These are phyloP conservation scores for Halcyon malimbica DNA, from an alignment of 2,113 vertebrate species.

Conservation along the genomic window DNA sequence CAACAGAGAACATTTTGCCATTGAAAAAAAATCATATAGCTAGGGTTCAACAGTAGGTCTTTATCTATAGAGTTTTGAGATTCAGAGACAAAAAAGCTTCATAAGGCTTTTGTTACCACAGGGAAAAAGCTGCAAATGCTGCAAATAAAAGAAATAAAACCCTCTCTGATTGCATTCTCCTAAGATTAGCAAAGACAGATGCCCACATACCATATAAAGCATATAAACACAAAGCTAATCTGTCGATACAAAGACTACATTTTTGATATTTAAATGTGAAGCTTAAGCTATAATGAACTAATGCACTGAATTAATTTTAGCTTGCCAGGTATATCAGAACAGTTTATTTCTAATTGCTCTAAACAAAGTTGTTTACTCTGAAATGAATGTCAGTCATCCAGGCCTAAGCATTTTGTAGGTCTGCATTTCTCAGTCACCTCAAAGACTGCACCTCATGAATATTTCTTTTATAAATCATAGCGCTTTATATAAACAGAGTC, in stretches of 20 bases:
- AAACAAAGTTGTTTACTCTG: background rate
- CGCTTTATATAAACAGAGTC: background rate
- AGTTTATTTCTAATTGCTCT: constrained; percentile 22
- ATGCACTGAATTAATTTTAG: background rate
- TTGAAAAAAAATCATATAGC: background rate
- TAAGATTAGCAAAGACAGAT: constrained; percentile 54
- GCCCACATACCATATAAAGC: background rate
- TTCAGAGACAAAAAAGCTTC: background rate
- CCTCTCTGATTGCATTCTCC: background rate
- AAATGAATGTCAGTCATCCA: background rate
- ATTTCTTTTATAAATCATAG: background rate
- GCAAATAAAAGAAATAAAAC: constrained; percentile 34
- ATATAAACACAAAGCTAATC: constrained; percentile 37
- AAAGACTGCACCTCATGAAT: background rate
- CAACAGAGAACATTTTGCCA: background rate
- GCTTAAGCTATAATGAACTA: background rate
- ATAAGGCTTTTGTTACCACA: background rate
- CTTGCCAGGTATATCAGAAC: background rate
- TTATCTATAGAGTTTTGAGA: background rate
- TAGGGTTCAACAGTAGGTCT: background rate
- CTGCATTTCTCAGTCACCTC: constrained; percentile 2
- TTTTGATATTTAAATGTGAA: constrained; percentile 54
- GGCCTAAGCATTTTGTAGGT: background rate
- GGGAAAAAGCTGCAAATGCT: background rate
- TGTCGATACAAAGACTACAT: constrained; percentile 28